A percentile compares a stretch with the other conserved stretches of the same genome.
These are phyloP conservation scores for Noctua pronuba DNA, from an alignment of 2,888 invertebrate species.

Conservation along the genomic window DNA sequence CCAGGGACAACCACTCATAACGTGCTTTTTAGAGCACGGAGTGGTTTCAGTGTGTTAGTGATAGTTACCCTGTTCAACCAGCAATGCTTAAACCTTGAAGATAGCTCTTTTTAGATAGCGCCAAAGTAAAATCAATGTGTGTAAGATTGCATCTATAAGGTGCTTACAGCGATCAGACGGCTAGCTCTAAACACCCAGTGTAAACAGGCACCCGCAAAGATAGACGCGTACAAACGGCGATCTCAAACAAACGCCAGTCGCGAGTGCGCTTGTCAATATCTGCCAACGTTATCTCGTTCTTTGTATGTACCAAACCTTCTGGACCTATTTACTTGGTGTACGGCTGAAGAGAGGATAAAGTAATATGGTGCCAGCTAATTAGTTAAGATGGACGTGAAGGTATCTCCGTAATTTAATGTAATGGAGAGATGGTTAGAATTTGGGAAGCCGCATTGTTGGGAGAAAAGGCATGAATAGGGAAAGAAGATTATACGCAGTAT, in stretches of 20 bases:
- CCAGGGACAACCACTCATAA: neutral
- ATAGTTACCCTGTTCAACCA: neutral
- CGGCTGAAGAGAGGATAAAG: slow-evolving; percentile 16
- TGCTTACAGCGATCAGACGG: too few species aligned
- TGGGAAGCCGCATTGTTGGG: neutral
- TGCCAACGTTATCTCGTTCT: too few species aligned
- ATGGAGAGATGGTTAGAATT: slow-evolving; percentile 20
- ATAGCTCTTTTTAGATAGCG: neutral
- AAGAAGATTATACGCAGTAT: neutral
- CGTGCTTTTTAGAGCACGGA: neutral
- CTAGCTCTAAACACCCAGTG: too few species aligned
- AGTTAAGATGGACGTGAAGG: slow-evolving; percentile 34
- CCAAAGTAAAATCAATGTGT: neutral
- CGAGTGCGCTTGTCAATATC: too few species aligned
- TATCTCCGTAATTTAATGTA: slow-evolving; percentile 30
- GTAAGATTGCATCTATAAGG: neutral
- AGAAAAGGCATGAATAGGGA: neutral
- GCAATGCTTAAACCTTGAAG: neutral
- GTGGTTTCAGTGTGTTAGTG: neutral
- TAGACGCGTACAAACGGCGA: too few species aligned
- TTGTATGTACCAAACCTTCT: too few species aligned
- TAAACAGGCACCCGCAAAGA: too few species aligned
- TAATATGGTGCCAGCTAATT: slow-evolving; percentile 27
- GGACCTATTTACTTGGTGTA: neutral
- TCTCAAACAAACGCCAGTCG: too few species aligned